These are phyloP conservation scores for Zapornia atra DNA, from an alignment of 2,113 vertebrate species.

Conservation along the genomic window DNA sequence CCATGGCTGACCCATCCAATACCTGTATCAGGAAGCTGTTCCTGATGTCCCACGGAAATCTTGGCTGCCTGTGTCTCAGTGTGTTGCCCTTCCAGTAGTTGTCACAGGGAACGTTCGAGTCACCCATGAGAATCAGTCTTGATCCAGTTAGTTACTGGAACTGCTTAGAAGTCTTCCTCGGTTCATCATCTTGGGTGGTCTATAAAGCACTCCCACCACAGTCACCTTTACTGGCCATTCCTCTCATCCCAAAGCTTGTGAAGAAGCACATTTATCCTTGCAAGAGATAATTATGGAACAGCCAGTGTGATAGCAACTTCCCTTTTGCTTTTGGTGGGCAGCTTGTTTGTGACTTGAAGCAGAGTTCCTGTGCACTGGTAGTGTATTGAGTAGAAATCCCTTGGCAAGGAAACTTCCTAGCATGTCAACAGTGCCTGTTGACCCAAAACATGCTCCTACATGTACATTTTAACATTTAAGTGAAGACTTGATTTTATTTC, in stretches of 20 bases:
- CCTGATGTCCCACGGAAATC: neutral
- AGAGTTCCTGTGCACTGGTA: neutral
- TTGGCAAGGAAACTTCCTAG: neutral
- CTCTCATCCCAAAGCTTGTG: neutral
- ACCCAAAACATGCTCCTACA: neutral
- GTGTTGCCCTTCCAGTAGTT: neutral
- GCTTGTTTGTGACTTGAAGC: neutral
- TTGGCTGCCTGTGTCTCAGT: fast-evolving
- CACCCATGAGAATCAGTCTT: neutral
- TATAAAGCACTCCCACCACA: neutral
- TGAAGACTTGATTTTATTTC: neutral
- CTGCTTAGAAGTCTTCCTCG: neutral
- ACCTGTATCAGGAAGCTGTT: neutral
- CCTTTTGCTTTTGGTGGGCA: neutral
- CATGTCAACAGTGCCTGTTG: neutral
- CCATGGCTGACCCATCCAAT: neutral
- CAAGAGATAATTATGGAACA: neutral
- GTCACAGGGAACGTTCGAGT: neutral
- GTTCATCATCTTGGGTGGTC: neutral
- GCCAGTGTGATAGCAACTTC: neutral
- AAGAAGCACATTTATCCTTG: neutral
- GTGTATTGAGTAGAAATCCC: neutral
- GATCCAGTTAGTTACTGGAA: no score
- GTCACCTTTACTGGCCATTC: neutral
- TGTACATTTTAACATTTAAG: neutral